Conservation (phyloP, 2,888 invertebrate species). For the Eupithecia pulchellata region DNA sequence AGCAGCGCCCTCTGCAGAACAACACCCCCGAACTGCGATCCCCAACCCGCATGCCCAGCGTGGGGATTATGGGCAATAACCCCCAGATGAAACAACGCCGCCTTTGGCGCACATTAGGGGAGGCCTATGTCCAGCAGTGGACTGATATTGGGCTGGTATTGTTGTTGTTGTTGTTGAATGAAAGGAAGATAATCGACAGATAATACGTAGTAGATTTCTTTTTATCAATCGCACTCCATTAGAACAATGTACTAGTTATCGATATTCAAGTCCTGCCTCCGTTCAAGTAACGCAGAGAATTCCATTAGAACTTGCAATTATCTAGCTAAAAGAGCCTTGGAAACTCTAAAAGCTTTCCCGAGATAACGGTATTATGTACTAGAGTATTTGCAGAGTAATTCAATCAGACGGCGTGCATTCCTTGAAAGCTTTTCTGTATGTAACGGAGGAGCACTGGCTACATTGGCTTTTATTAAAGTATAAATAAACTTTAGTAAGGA, state of each 20-base stretch:
- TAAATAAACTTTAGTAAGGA: not conserved
- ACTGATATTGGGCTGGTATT: too few relatives aligned
- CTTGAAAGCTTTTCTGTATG: constrained; percentile 25
- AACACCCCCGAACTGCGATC: too few relatives aligned
- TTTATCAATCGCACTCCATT: not conserved
- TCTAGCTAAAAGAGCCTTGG: not conserved
- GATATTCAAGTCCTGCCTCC: constrained; percentile 1
- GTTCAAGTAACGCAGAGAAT: not conserved
- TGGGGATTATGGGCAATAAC: too few relatives aligned
- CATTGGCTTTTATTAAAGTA: constrained; percentile 8
- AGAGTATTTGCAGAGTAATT: constrained; percentile 23
- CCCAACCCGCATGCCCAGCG: too few relatives aligned
- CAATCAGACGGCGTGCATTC: constrained; percentile 23
- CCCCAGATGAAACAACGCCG: too few relatives aligned
- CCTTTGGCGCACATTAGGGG: too few relatives aligned
- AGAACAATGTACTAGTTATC: not conserved
- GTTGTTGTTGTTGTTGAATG: not conserved
- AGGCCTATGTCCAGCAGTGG: too few relatives aligned
- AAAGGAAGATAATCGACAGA: too few relatives aligned
- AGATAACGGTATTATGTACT: constrained; percentile 16
- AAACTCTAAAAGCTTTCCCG: constrained; percentile 10
- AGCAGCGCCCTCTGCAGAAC: too few relatives aligned
- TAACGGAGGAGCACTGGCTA: constrained; percentile 13
- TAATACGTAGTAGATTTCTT: too few relatives aligned
- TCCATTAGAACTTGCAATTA: constrained; percentile 14